phyloP scores from a whole-genome alignment of 2,888 invertebrate genomes.

The Invenusta paracnida region DNA sequence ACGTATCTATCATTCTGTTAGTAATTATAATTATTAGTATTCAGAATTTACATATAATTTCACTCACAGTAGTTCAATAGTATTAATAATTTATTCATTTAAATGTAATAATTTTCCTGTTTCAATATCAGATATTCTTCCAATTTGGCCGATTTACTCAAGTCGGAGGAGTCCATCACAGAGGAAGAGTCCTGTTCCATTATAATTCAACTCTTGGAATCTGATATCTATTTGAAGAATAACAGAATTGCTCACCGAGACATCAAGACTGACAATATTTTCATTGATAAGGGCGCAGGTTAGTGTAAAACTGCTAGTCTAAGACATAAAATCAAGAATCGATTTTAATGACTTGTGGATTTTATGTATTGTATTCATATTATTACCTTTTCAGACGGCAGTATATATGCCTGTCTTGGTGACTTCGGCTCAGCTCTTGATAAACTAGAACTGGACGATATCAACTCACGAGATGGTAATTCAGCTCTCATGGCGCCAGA shows the following conservation, averaged over 20 bases:
- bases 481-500: background rate
- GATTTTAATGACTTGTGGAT: no score
- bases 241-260: background rate
- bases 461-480: background rate
- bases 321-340: no score
- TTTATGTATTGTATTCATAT: no score
- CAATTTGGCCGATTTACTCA: background rate
- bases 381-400: background rate
- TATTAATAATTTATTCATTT: no score
- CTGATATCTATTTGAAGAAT: background rate
- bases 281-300: background rate
- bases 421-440: background rate
- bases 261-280: constrained; percentile 1
- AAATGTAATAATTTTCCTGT: background rate
- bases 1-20: no score
- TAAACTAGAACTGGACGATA: background rate
- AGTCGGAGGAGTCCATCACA: background rate
- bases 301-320: no score
- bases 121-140: background rate
- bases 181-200: background rate
- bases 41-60: no score
- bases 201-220: background rate
- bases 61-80: no score
- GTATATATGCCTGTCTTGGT: background rate
- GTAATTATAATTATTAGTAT: no score